Base-by-base conservation (phyloP, 2,888 invertebrate species). In the Ennomos erosarius region DNA sequence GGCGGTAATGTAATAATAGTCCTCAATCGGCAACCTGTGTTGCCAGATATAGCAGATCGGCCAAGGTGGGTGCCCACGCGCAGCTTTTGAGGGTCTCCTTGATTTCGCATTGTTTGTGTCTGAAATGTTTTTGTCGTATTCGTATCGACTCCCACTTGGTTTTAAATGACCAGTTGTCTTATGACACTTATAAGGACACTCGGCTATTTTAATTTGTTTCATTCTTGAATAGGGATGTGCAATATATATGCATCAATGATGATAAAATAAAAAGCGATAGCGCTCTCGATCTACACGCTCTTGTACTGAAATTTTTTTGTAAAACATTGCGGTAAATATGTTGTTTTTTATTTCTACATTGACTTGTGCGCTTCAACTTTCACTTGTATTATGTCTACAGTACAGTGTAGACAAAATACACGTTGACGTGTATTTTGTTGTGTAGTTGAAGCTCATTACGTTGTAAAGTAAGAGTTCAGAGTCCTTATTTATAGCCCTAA, bases 401-500 rank as follows among this genome's bases (percentile, higher is more conserved):
- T n/a, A n/a, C n/a, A n/a, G n/a, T 26, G 26, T 26, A 26, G 26
- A 26, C 26, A 26, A 6, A 26, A 26, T n/a, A 6, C 13, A 10
- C 35, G 46, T 39, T 36, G n/a, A n/a, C n/a, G n/a, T n/a, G n/a
- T n/a, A n/a, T n/a, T n/a, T n/a, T n/a, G n/a, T n/a, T n/a, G n/a
- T n/a, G 12, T 40, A 54, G 46, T 16, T 54, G 10, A 53, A 44
- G 38, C 46, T 47, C 13, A 33, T 45, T 11, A 53, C 52, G 33
- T 36, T 46, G 46, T 12, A 61, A 60, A 49, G 55, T 56, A 56
- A 55, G 47, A 51, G 61, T 53, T 26, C 43, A n/a, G 12, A 35
- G 42, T 33, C 36, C 48, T 71, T 78, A 79, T 77, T 75, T 75
- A 75, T 76, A 75, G 36, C 67, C 55, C 44, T 35, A 55, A 51